Conservation (phyloP, 2,113 vertebrate species). For the Burhinus oedicnemus region DNA sequence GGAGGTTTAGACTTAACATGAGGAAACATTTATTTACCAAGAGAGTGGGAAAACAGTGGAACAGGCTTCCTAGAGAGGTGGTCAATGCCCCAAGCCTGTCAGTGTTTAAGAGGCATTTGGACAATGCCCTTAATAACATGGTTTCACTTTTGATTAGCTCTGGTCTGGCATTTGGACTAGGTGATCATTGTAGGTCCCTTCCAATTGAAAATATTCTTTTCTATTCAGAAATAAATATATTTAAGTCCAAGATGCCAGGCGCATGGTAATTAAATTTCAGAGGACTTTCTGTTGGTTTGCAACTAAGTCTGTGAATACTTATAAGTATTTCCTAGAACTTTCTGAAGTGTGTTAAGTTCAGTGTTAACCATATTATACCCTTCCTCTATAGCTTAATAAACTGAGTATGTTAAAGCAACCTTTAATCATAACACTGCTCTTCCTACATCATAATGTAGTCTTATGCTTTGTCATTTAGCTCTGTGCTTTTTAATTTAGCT, state of each 20-base stretch:
- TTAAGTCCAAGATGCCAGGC: background rate
- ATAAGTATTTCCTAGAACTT: background rate
- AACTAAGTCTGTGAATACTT: background rate
- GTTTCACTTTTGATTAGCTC: background rate
- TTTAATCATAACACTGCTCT: background rate
- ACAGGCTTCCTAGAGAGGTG: background rate
- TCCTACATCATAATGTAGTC: background rate
- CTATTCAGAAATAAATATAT: background rate
- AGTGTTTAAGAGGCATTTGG: background rate
- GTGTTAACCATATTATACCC: background rate
- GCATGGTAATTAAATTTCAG: background rate
- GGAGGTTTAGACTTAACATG: too few species aligned
- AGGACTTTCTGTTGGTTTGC: background rate
- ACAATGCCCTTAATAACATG: background rate
- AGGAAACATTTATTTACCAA: background rate
- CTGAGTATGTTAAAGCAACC: background rate
- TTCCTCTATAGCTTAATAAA: background rate
- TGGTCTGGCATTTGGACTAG: background rate
- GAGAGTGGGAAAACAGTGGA: background rate
- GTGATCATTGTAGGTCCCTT: background rate
- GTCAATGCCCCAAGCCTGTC: background rate
- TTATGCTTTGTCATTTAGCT: background rate
- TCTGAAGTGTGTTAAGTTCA: background rate
- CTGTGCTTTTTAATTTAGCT: background rate
- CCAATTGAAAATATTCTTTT: background rate